Evolutionary conservation across 2,113 vertebrate genomes (phyloP).

Genomic region (Ptilonorhynchus violaceus): DNA sequence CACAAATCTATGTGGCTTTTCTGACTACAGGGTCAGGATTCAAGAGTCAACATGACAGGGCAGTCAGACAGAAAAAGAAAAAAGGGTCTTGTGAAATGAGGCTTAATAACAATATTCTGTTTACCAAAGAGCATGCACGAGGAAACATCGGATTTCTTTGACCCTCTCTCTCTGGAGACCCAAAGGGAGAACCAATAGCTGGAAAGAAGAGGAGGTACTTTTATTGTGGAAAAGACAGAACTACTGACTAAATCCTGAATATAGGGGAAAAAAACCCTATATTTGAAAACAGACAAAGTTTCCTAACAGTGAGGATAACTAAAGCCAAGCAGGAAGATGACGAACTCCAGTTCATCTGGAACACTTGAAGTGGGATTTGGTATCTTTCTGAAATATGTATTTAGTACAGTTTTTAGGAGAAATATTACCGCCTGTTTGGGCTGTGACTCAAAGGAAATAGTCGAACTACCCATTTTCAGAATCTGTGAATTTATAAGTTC

Average conservation of each 20-base stretch:
- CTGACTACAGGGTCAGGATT: background rate
- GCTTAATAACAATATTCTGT: background rate
- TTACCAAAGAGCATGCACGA: background rate
- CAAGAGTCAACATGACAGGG: background rate
- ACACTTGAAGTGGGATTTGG: background rate
- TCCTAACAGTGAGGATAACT: background rate
- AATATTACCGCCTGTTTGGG: background rate
- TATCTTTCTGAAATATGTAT: background rate
- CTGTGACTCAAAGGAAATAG: background rate
- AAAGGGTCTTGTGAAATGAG: background rate
- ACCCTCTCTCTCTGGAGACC: background rate
- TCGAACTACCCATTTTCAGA: background rate
- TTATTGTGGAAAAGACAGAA: background rate
- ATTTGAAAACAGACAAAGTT: background rate
- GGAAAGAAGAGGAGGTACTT: background rate
- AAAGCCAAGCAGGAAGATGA: background rate
- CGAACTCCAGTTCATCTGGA: background rate
- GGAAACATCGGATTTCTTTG: background rate
- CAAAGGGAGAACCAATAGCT: background rate
- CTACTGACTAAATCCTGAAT: background rate
- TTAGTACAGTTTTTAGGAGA: background rate
- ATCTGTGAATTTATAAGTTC: fast-evolving
- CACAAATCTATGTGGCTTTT: background rate
- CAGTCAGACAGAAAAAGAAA: background rate
- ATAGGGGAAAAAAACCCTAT: background rate